These are phyloP conservation scores for Drosophila mimica DNA, from an alignment of 2,888 invertebrate species.

Conservation along the genomic window DNA sequence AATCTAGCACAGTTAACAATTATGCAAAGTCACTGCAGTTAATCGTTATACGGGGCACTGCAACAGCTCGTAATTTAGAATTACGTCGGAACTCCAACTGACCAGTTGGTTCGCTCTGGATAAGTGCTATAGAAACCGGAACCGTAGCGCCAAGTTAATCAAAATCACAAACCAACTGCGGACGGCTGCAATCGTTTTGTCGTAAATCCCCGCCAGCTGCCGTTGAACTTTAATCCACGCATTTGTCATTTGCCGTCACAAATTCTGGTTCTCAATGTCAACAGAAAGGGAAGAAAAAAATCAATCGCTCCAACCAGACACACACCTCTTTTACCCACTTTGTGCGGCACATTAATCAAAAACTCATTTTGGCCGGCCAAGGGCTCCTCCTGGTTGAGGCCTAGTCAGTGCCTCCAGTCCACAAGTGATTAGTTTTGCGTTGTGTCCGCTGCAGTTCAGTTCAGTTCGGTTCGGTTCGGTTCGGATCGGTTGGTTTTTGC, in stretches of 20 bases:
- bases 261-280: conserved; percentile 14
- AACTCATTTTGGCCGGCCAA: conserved; percentile 65
- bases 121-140: conserved; percentile 18
- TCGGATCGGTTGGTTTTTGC: neutral
- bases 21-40: conserved; percentile 22
- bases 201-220: conserved; percentile 34
- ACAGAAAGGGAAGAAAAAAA: conserved; percentile 39
- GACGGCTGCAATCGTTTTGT: conserved; percentile 50
- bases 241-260: conserved; percentile 58
- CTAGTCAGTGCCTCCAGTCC: conserved; percentile 13
- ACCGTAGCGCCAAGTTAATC: conserved; percentile 39
- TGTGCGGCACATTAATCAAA: conserved; percentile 74
- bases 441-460: conserved; percentile 62
- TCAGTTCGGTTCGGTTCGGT: conserved; percentile 18
- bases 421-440: conserved; percentile 75
- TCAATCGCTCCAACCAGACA: conserved; percentile 52
- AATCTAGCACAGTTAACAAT: neutral
- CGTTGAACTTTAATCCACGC: conserved; percentile 41
- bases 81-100: neutral
- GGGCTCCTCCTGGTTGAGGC: conserved; percentile 21
- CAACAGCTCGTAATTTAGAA: conserved; percentile 37
- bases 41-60: conserved; percentile 30
- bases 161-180: conserved; percentile 34
- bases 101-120: conserved; percentile 31
- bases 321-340: neutral